Evolutionary conservation across 2,888 invertebrate genomes (phyloP).

Genomic region (Stratiomys singularior): DNA sequence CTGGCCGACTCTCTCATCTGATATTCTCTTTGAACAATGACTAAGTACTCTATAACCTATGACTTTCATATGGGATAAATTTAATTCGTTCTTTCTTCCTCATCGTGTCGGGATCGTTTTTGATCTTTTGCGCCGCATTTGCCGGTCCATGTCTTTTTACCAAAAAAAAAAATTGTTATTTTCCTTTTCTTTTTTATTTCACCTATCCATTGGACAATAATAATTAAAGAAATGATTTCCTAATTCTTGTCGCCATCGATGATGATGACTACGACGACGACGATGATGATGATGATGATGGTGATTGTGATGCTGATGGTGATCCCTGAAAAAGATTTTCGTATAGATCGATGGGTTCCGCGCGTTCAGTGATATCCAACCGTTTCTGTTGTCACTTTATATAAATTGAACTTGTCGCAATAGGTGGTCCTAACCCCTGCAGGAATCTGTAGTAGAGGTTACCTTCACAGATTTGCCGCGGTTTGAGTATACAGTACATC

Average conservation of each 20-base stretch:
- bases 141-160: constrained; percentile 23
- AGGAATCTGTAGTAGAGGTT: constrained; percentile 34
- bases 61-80: constrained; percentile 32
- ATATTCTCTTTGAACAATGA: constrained; percentile 30
- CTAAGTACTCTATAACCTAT: constrained; percentile 43
- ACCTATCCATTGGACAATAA: neutral
- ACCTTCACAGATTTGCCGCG: constrained; percentile 24
- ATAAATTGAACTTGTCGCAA: constrained; percentile 50
- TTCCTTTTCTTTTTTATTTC: too few species aligned
- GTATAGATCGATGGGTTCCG: neutral
- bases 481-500: neutral
- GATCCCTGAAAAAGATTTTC: neutral
- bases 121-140: constrained; percentile 7
- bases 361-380: constrained; percentile 39
- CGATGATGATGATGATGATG: neutral
- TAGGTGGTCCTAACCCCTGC: constrained; percentile 47
- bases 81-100: constrained; percentile 36
- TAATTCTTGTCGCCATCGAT: constrained; percentile 40
- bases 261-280: constrained; percentile 1
- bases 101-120: constrained; percentile 21
- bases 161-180: too few species aligned
- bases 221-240: constrained; percentile 34
- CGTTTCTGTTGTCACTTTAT: constrained; percentile 49
- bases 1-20: too few species aligned
- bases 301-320: neutral